These are phyloP conservation scores for Aphrophora alni DNA, from an alignment of 2,888 invertebrate genomes.

Conservation along the genomic window DNA sequence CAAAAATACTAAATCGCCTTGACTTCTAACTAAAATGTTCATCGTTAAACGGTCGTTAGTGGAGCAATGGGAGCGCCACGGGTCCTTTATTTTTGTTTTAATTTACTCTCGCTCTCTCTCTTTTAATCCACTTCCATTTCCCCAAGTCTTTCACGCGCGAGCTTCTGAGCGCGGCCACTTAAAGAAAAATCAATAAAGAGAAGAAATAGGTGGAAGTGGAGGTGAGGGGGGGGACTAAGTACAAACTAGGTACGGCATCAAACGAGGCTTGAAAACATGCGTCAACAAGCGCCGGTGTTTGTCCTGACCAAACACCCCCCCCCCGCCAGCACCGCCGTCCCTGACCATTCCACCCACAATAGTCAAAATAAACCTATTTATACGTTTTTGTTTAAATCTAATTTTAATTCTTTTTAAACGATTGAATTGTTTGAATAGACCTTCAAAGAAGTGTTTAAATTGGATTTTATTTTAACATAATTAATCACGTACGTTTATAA, in stretches of 20 bases:
- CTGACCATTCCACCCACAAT: not conserved
- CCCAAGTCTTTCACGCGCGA: not conserved
- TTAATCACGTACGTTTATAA: no score
- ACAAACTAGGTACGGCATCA: conserved; percentile 53
- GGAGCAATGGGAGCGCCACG: not conserved
- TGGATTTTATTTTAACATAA: no score
- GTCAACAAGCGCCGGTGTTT: conserved; percentile 61
- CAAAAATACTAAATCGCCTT: not conserved
- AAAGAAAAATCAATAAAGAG: conserved; percentile 61
- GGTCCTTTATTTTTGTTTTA: not conserved
- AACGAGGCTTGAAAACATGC: conserved; percentile 69
- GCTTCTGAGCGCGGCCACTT: conserved; percentile 11
- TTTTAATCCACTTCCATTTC: not conserved
- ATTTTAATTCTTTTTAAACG: no score
- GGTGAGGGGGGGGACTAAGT: no score
- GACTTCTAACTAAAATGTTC: not conserved
- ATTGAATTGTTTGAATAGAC: no score
- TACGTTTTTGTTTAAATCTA: no score
- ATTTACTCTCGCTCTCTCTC: not conserved
- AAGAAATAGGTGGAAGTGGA: conserved; percentile 27
- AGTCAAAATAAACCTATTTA: not conserved
- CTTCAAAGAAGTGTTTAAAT: no score
- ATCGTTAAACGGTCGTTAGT: not conserved
- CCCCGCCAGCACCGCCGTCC: not conserved
- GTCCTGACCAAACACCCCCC: conserved; percentile 51